Conservation (phyloP, 2,113 vertebrate species). For the Fregata magnificens region DNA sequence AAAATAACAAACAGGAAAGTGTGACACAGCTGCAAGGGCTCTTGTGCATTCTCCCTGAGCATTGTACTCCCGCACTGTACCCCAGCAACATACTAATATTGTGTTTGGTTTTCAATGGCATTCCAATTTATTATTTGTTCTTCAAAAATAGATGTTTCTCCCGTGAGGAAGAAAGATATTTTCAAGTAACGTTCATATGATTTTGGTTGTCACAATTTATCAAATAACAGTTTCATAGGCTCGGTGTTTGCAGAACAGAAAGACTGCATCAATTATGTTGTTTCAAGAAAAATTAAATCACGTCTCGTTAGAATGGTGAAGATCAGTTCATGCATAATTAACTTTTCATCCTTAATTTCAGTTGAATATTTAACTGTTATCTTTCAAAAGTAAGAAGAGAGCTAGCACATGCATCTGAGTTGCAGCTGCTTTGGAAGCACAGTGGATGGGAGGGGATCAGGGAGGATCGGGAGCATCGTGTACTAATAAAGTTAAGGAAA, state of each 20-base stretch:
- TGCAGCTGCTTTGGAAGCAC: neutral
- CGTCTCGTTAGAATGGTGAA: neutral
- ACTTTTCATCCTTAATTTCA: neutral
- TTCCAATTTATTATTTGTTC: conserved; percentile 69
- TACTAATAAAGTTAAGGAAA: neutral
- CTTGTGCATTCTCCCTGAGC: conserved; percentile 57
- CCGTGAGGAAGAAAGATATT: conserved; percentile 46
- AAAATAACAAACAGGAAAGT: conserved; percentile 82
- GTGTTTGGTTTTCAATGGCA: conserved; percentile 78
- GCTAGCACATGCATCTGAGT: neutral
- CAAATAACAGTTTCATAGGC: neutral
- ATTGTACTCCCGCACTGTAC: no score
- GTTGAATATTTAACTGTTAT: neutral
- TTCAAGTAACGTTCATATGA: conserved; percentile 19
- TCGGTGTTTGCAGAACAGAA: neutral
- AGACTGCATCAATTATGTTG: neutral
- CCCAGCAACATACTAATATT: conserved; percentile 74
- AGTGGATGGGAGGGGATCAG: neutral
- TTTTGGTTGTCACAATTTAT: neutral
- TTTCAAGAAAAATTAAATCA: neutral
- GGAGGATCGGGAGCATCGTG: neutral
- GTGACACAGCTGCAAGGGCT: conserved; percentile 66
- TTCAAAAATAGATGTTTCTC: conserved; percentile 76
- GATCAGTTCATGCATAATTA: neutral
- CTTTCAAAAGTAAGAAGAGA: neutral